phyloP scores from a whole-genome alignment of 92 coral and sea anemone species.

The Parazoanthus atlanticus region DNA sequence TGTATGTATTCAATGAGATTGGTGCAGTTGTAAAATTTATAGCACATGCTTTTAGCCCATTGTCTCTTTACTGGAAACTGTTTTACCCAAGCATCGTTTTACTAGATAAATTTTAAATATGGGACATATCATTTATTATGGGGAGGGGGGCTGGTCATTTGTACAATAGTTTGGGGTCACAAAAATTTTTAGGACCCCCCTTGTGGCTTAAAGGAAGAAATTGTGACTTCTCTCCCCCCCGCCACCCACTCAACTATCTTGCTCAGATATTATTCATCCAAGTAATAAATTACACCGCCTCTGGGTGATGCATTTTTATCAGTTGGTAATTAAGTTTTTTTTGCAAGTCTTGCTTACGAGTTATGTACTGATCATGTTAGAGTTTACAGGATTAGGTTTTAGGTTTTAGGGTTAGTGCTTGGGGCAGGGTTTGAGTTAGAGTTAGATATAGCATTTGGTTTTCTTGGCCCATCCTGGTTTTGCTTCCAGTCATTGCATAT shows the following conservation, averaged over 20 bases:
- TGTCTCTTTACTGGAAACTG: constrained; percentile 15
- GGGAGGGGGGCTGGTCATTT: no score
- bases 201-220: no score
- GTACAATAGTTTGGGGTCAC: no score
- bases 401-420: not conserved
- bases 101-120: constrained; percentile 17
- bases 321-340: no score
- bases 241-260: no score
- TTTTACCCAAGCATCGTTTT: not conserved
- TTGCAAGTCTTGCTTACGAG: constrained; percentile 7
- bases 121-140: no score
- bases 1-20: constrained; percentile 2
- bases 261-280: no score
- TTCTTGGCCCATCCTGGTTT: not conserved
- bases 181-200: not conserved
- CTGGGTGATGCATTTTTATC: no score
- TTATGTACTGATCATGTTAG: constrained; percentile 6
- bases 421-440: not conserved
- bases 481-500: not conserved
- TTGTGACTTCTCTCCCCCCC: no score
- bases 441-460: not conserved
- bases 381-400: not conserved
- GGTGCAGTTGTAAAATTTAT: constrained; percentile 6
- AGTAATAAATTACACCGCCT: no score
- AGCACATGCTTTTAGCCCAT: no score